Base-by-base conservation (phyloP, 2,888 invertebrate genomes). In the Caenorhabditis afra region DNA sequence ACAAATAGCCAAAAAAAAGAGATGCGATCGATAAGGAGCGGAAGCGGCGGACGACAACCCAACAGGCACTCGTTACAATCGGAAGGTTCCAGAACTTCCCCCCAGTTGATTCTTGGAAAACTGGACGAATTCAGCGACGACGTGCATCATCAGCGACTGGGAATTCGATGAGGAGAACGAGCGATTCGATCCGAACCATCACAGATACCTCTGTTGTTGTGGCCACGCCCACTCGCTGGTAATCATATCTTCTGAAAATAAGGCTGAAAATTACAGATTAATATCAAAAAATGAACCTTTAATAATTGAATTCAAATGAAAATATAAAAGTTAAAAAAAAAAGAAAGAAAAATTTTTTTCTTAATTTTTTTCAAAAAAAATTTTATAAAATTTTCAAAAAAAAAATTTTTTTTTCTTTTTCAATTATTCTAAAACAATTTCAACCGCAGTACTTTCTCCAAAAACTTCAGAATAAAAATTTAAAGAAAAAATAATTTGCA, bases 171-270 rank as follows among this genome's bases (percentile, higher is more conserved):
- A 70, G 23, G 78, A 79, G 20, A 14, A 14, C 12, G 64, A 64
- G 29, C 52, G 41, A n/a, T 85, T 85, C 39, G 81, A 86, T 62
- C 84, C 83, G 12, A 84, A 83, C 65, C 82, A 86, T 55, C 64
- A 70, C 5, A 65, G 76, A 47, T 86, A 86, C 62, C 64, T 81
- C 39, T 86, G 84, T 55, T 86, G 85, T 61, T 86, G 84, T 68
- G 79, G 80, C 16, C 79, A 81, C 62, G 75, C 74, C 16, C 85
- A 85, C 52, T 76, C 83, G 8, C 78, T 83, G 62, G 84, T 85
- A 57, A 55, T n/a, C n/a, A n/a, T n/a, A n/a, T n/a, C n/a, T n/a
- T n/a, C n/a, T n/a, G n/a, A n/a, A n/a, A n/a, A n/a, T n/a, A n/a
- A n/a, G n/a, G n/a, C n/a, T n/a, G n/a, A n/a, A n/a, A n/a, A n/a